Evolutionary conservation across 2,888 invertebrate genomes (phyloP), one percentile per base, ranked within the genome.

Genomic region (Drosophila flavopinicola): DNA sequence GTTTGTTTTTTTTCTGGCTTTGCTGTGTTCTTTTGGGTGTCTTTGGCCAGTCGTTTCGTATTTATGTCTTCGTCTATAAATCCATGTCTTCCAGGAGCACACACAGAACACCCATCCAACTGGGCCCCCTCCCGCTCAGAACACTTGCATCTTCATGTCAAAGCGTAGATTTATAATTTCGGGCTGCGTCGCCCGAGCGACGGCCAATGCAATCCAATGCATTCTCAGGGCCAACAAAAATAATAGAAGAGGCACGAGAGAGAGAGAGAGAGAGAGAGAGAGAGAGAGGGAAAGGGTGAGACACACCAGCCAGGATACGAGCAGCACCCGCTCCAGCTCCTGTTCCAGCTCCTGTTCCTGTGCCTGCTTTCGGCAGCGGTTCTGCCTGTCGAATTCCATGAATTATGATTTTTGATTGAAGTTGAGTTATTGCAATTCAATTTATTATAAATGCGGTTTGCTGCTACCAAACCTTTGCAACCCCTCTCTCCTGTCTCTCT

Each of bases 331-430:
- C 24, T 33, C 27, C 51, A 38, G 11, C 9, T 64, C 48, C 66
- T 48, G 48, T 38, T 49, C 15, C 37, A 52, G 42, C 32, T 60
- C 58, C 61, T 54, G 51, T n/a, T 32, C 11, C 32, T 39, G 39
- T 32, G 54, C 10, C 37, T 59, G 44, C 41, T 20, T 17, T 57
- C 41, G 60, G 52, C 61, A 45, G 48, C 69, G 71, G 59, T 77
- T 70, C 70, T 61, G 75, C 53, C 82, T 88, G 88, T 88, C 88
- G 78, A 78, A 78, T 76, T 75, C 59, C 66, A 88, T 90, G 88
- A 90, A 86, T 90, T 90, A 89, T 89, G 90, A 90, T 90, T 90
- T 90, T 90, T 90, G 90, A 90, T 90, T 90, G 90, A 90, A 90
- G 87, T 88, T 90, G 87, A 90, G 82, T 90, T 90, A 90, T 90